phyloP scores from a whole-genome alignment of 2,113 vertebrate species.

The Dolichotis patagonum region DNA sequence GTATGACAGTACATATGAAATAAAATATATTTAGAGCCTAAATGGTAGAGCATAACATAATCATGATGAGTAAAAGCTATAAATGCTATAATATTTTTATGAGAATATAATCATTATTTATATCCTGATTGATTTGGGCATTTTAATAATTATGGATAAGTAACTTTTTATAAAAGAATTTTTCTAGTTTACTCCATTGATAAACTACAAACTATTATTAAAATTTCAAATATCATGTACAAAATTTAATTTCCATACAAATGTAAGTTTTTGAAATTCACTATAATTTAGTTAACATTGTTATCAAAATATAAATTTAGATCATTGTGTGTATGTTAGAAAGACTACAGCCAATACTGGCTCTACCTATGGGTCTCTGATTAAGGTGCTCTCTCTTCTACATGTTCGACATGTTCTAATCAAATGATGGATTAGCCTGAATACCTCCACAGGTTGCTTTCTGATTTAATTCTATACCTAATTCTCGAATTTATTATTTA shows the following conservation, averaged over 20 bases:
- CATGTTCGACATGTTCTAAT: background rate
- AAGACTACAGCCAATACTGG: background rate
- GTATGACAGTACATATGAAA: background rate
- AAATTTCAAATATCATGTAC: conserved; percentile 53
- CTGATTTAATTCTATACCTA: conserved; percentile 28
- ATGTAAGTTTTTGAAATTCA: conserved; percentile 4
- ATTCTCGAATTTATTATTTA: background rate
- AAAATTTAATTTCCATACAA: conserved; percentile 20
- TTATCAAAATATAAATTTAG: conserved; percentile 37
- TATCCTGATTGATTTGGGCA: background rate
- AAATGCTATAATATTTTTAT: conserved; percentile 30
- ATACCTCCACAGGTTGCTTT: background rate
- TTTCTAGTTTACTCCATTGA: background rate
- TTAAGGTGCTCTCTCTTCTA: background rate
- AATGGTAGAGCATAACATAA: background rate
- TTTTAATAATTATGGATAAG: background rate
- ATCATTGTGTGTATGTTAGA: background rate
- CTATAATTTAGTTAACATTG: background rate
- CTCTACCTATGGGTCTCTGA: background rate
- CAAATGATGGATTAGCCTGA: conserved; percentile 5
- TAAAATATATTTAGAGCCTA: conserved; percentile 9
- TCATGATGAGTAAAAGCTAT: background rate
- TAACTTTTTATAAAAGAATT: conserved; percentile 8
- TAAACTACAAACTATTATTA: background rate
- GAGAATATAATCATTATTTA: conserved; percentile 49